phyloP scores from a whole-genome alignment of 2,797 vertebrate species.

The Sebastiscus tertius region DNA sequence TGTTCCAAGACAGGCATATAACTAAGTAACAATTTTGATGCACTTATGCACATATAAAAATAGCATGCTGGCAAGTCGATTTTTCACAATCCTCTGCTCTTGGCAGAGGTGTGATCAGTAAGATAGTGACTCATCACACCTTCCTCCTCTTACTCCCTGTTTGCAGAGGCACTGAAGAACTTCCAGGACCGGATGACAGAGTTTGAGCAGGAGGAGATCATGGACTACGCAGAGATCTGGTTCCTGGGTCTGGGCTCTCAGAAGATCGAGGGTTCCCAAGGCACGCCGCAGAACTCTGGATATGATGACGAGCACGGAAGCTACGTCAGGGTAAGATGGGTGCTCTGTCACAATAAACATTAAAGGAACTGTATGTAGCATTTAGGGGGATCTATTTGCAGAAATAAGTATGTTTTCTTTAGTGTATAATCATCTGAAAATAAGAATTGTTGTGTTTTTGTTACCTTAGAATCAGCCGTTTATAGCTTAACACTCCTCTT shows the following conservation, averaged over 20 bases:
- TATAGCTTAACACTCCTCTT: too few species aligned
- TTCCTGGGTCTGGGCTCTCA: conserved; percentile 92
- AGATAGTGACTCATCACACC: conserved; percentile 48
- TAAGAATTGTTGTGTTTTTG: too few species aligned
- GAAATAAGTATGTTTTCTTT: too few species aligned
- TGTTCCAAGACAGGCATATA: neutral
- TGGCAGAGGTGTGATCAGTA: conserved; percentile 39
- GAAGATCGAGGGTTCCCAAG: conserved; percentile 87
- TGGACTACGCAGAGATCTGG: conserved; percentile 93
- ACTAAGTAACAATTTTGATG: neutral
- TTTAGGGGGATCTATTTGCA: too few species aligned
- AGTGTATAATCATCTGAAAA: too few species aligned
- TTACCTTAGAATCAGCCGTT: too few species aligned
- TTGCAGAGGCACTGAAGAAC: conserved; percentile 89
- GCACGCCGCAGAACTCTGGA: conserved; percentile 86
- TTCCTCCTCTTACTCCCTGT: conserved; percentile 49
- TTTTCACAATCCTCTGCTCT: conserved; percentile 41
- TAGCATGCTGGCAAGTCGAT: conserved; percentile 29
- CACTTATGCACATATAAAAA: conserved; percentile 24
- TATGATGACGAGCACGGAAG: conserved; percentile 94
- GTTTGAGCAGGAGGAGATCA: conserved; percentile 93
- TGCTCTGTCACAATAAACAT: neutral
- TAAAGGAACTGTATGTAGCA: too few species aligned
- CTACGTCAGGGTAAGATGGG: conserved; percentile 89
- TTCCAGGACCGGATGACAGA: conserved; percentile 90